Evolutionary conservation across 1,140 invertebrate species (phyloP).

Genomic region (Nebria ingens): DNA sequence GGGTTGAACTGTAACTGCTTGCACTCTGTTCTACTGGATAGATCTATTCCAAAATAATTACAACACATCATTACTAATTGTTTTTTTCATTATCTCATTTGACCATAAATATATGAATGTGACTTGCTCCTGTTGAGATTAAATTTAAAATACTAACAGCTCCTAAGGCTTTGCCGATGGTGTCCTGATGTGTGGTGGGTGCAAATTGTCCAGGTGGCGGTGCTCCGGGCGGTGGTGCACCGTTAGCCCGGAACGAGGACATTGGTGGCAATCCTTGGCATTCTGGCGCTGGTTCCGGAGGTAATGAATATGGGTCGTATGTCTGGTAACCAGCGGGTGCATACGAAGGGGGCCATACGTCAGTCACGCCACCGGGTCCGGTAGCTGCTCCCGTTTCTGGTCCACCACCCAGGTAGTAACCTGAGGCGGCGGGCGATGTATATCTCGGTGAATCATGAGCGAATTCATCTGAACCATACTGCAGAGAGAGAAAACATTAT

Average conservation of each 20-base stretch:
- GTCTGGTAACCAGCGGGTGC: constrained; percentile 40
- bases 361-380: constrained; percentile 12
- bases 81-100: no score
- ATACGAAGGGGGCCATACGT: constrained; percentile 33
- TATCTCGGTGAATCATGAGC: constrained; percentile 70
- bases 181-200: constrained; percentile 52
- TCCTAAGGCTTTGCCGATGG: constrained; percentile 67
- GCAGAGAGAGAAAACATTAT: constrained; percentile 33
- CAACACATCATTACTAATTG: no score
- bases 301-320: constrained; percentile 45
- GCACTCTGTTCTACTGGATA: constrained; percentile 77
- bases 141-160: constrained; percentile 40
- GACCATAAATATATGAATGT: no score
- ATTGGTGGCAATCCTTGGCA: constrained; percentile 80
- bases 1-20: constrained; percentile 88
- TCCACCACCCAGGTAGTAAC: constrained; percentile 42
- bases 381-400: constrained; percentile 32
- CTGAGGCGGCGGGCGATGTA: constrained; percentile 55
- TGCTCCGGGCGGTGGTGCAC: constrained; percentile 39
- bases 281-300: constrained; percentile 46
- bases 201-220: constrained; percentile 41
- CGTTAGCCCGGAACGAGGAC: constrained; percentile 75
- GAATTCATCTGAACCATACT: constrained; percentile 86
- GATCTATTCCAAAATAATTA: constrained; percentile 64
- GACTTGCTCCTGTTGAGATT: no score